These are phyloP conservation scores for Dione vanillae DNA, from an alignment of 2,888 invertebrate genomes.

Conservation along the genomic window DNA sequence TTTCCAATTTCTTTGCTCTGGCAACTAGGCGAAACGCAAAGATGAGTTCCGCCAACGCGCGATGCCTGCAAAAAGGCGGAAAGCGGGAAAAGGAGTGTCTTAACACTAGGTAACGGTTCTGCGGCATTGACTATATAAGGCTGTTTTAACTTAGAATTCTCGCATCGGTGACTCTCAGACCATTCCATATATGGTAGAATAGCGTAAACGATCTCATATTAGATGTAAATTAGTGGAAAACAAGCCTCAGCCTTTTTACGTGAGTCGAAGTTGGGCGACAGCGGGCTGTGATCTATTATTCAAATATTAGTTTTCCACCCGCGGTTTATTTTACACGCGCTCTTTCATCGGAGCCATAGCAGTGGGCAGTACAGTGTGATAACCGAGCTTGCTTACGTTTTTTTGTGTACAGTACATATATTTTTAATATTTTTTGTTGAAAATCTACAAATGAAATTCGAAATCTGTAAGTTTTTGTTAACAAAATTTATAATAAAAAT, in stretches of 20 bases:
- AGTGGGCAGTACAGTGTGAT: background rate
- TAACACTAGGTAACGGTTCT: no score
- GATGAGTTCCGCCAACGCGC: no score
- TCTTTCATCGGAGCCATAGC: background rate
- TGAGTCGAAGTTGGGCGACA: slow-evolving; percentile 27
- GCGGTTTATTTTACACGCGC: slow-evolving; percentile 21
- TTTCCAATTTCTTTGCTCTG: no score
- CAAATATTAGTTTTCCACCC: slow-evolving; percentile 45
- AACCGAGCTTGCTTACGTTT: background rate
- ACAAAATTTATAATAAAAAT: no score
- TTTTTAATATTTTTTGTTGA: background rate
- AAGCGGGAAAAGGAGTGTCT: no score
- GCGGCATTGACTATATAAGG: no score
- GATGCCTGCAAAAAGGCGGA: no score
- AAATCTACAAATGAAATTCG: background rate
- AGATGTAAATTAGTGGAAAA: background rate
- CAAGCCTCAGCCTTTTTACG: slow-evolving; percentile 19
- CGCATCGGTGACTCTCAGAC: no score
- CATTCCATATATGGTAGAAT: no score
- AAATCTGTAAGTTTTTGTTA: no score
- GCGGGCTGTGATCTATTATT: slow-evolving; percentile 49
- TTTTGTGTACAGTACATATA: background rate
- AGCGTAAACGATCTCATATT: background rate
- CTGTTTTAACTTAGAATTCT: no score
- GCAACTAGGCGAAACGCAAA: no score